phyloP scores from a whole-genome alignment of 2,888 invertebrate genomes.

The Zygothrica quintamaculata region DNA sequence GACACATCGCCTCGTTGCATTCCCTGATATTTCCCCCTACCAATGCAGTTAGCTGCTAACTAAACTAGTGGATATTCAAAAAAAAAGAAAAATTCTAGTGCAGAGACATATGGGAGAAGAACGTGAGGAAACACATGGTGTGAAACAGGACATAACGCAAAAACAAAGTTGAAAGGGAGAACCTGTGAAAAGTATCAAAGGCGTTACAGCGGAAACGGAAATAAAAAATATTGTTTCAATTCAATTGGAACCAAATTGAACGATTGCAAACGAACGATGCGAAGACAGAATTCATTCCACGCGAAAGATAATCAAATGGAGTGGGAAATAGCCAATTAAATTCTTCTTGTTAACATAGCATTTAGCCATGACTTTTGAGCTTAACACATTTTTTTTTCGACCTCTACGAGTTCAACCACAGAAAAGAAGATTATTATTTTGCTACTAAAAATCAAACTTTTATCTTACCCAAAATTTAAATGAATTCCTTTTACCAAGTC shows the following conservation, averaged over 20 bases:
- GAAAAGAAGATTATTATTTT: no score
- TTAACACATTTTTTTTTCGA: no score
- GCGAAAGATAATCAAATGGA: constrained; percentile 4
- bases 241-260: constrained; percentile 80
- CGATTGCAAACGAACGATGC: constrained; percentile 68
- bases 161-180: constrained; percentile 1
- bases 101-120: neutral
- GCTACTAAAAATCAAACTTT: no score
- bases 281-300: constrained; percentile 17
- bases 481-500: no score
- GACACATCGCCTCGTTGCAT: neutral
- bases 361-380: no score
- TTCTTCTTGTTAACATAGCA: neutral
- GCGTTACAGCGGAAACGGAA: constrained; percentile 73
- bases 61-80: constrained; percentile 42
- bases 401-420: no score
- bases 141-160: neutral
- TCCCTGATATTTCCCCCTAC: constrained; percentile 22
- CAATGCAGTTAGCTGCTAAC: constrained; percentile 38
- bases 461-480: no score
- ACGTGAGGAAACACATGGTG: neutral
- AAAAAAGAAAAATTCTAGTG: no score
- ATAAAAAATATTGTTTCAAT: constrained; percentile 82
- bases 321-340: constrained; percentile 27
- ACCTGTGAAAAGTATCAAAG: constrained; percentile 50